phyloP scores from a whole-genome alignment of 2,797 vertebrate genomes.

The Ispidina picta region DNA sequence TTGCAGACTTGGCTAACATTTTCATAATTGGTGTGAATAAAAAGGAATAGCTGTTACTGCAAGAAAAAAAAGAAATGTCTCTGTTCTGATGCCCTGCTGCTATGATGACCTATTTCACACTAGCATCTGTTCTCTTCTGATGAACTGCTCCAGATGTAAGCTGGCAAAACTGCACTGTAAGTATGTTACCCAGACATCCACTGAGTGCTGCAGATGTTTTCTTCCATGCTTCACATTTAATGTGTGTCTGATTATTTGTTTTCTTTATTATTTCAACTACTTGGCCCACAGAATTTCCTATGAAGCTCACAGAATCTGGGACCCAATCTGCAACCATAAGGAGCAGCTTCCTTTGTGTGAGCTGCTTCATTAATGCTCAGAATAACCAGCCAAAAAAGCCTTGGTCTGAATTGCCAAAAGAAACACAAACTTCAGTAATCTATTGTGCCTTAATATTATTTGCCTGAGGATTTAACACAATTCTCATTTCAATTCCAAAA shows the following conservation, averaged over 20 bases:
- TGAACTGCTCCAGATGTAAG: conserved; percentile 65
- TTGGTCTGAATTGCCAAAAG: neutral
- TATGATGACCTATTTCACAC: conserved; percentile 69
- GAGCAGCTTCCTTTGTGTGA: neutral
- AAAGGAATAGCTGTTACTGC: conserved; percentile 52
- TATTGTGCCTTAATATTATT: conserved; percentile 26
- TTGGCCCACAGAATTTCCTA: conserved; percentile 6
- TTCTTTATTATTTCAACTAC: conserved; percentile 4
- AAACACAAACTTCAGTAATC: conserved; percentile 21
- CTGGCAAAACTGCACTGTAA: conserved; percentile 1
- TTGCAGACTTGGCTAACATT: conserved; percentile 51
- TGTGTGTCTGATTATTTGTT: conserved; percentile 6
- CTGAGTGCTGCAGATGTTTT: conserved; percentile 25
- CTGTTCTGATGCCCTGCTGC: conserved; percentile 40
- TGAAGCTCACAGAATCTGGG: neutral
- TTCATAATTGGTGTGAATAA: conserved; percentile 67
- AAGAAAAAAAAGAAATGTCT: conserved; percentile 37
- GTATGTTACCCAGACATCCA: conserved; percentile 14
- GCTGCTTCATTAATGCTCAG: neutral
- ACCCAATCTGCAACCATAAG: neutral
- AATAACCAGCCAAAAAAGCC: neutral
- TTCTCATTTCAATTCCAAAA: conserved; percentile 71
- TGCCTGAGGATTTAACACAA: conserved; percentile 41
- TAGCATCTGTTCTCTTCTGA: conserved; percentile 64
- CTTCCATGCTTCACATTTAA: conserved; percentile 5